These are phyloP conservation scores for Drosophila siamana DNA, from an alignment of 2,888 invertebrate species.

Conservation along the genomic window DNA sequence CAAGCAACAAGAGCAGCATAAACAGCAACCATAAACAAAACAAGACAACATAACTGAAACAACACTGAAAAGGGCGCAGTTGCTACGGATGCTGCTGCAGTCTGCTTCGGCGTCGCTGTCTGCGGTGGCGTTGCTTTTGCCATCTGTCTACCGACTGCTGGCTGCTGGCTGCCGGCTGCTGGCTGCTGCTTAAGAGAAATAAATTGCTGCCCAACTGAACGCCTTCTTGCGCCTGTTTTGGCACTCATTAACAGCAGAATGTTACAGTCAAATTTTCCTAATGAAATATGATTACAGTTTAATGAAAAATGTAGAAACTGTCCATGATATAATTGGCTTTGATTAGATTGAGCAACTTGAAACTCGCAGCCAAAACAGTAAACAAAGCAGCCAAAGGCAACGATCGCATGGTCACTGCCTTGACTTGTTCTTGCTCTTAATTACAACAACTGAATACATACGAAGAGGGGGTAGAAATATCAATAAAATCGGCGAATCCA, in stretches of 20 bases:
- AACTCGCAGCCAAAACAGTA: slow-evolving; percentile 43
- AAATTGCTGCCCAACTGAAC: slow-evolving; percentile 33
- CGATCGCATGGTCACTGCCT: slow-evolving; percentile 16
- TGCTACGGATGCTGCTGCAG: slow-evolving; percentile 40
- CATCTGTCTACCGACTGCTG: too few relatives aligned
- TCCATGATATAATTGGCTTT: slow-evolving; percentile 38
- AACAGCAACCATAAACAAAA: neutral
- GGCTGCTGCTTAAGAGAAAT: slow-evolving; percentile 41
- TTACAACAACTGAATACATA: slow-evolving; percentile 62
- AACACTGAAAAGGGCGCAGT: slow-evolving; percentile 4
- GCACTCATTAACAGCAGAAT: slow-evolving; percentile 34
- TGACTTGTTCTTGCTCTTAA: slow-evolving; percentile 50
- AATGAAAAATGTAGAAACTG: slow-evolving; percentile 70
- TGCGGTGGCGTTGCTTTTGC: slow-evolving; percentile 12
- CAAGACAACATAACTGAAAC: neutral
- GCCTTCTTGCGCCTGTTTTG: slow-evolving; percentile 31
- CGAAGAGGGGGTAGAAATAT: slow-evolving; percentile 47
- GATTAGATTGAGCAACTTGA: slow-evolving; percentile 48
- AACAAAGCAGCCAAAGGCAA: slow-evolving; percentile 36
- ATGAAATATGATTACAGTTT: slow-evolving; percentile 81
- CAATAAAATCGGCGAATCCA: slow-evolving; percentile 41
- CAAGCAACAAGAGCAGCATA: slow-evolving; percentile 10
- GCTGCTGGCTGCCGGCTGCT: slow-evolving; percentile 29
- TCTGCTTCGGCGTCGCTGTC: slow-evolving; percentile 36
- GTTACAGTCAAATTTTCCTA: slow-evolving; percentile 58